phyloP scores from a whole-genome alignment of 2,113 vertebrate genomes.

The Melanerpes aurifrons region DNA sequence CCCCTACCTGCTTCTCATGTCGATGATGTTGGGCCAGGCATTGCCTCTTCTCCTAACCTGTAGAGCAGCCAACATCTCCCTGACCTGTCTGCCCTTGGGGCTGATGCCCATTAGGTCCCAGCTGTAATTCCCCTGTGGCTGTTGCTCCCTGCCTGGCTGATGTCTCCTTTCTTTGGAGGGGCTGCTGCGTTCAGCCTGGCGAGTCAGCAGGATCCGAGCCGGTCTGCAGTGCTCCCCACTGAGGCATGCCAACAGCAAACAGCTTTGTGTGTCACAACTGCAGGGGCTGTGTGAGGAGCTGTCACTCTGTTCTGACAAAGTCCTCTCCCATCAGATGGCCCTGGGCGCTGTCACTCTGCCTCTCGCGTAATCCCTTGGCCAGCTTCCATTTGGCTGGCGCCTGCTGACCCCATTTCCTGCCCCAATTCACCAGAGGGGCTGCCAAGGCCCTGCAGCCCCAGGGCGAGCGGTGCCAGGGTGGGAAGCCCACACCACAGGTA shows the following conservation, averaged over 20 bases:
- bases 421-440: slow-evolving; percentile 22
- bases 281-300: background rate
- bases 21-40: background rate
- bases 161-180: background rate
- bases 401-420: slow-evolving; percentile 51
- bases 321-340: slow-evolving; percentile 53
- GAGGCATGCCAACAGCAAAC: background rate
- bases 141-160: background rate
- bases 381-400: background rate
- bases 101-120: accelerated
- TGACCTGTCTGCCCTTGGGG: background rate
- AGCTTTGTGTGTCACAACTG: slow-evolving; percentile 17
- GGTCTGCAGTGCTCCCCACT: background rate
- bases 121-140: background rate
- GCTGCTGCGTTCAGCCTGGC: background rate
- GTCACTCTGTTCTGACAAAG: background rate
- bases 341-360: slow-evolving; percentile 33
- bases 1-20: background rate
- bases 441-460: background rate
- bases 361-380: slow-evolving; percentile 43
- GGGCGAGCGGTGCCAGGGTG: background rate
- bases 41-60: background rate
- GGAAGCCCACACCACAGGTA: accelerated
- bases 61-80: background rate
- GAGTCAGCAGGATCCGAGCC: background rate